Base-by-base conservation (phyloP, 2,888 invertebrate species). In the Dendrolimus pini region DNA sequence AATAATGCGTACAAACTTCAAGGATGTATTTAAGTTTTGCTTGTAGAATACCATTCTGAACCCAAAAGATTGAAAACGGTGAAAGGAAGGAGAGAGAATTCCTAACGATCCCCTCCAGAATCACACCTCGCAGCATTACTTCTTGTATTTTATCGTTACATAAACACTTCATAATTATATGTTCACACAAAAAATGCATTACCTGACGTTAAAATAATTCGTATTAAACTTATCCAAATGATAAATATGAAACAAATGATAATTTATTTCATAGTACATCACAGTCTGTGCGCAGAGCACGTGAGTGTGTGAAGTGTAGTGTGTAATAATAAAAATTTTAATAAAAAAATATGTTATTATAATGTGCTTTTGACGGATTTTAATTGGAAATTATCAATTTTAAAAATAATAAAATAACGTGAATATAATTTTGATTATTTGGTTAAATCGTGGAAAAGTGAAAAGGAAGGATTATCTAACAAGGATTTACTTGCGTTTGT, bases 241-340 rank as follows among this genome's bases (percentile, higher is more conserved):
- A 47, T 47, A 47, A 30, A 47, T 47, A 47, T 47, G 12, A 47
- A 47, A 47, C 47, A 47, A 47, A 47, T 47, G 47, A 47, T 47
- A 47, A 47, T 47, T 9, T 2, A 47, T 47, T 47, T 10, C 12
- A 47, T 47, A 47, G 47, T 47, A 47, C 3, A 12, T 12, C 47
- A 7, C 59, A 60, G 56, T 65, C 69, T 67, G 71, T 68, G 60
- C 54, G 64, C 61, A 63, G 61, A 60, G 47, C 47, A 47, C 65
- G 59, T 64, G 10, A 53, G 58, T 64, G 65, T 58, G 63, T 54
- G 55, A 61, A 58, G 62, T 62, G 65, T 61, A 52, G 56, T 61
- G 66, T 66, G 65, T 60, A 54, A 41, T 30, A 30, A 30, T 10
- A 47, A 57, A 52, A 41, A 58, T 56, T 12, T 41, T 52, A 9